Percentiles rank a stretch among this genome's conserved stretches.
These are phyloP conservation scores for Eulemur macaco DNA, from an alignment of 2,113 vertebrate species.

Conservation along the genomic window DNA sequence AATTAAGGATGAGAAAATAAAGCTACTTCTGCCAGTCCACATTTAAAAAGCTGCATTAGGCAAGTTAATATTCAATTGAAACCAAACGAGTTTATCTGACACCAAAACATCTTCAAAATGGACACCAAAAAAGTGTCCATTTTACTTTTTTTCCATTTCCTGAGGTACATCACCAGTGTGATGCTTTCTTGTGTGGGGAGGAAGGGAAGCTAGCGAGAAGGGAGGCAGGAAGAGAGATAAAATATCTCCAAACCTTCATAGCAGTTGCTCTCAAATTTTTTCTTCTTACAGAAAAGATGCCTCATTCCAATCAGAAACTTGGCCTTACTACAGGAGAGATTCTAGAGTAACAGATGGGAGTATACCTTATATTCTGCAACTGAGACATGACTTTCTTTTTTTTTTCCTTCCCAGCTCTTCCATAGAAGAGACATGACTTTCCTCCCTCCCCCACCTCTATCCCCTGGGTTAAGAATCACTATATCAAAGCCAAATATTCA, in stretches of 20 bases:
- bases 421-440: background rate
- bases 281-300: background rate
- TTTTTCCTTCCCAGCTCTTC: no score
- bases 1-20: constrained; percentile 41
- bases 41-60: constrained; percentile 9
- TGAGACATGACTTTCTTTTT: background rate
- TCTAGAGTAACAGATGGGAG: background rate
- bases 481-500: constrained; percentile 42
- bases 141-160: constrained; percentile 26
- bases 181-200: background rate
- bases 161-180: background rate
- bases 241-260: background rate
- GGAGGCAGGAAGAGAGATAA: background rate
- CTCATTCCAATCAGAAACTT: constrained; percentile 11
- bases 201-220: no score
- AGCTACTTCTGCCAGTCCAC: background rate
- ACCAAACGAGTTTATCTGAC: constrained; percentile 24
- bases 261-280: background rate
- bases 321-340: background rate
- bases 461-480: background rate
- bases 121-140: background rate
- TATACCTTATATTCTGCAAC: background rate
- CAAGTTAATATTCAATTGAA: background rate
- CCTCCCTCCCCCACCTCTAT: background rate
- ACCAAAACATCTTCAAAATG: background rate